phyloP scores from a whole-genome alignment of 2,113 vertebrate species.

The Shinisaurus crocodilurus region DNA sequence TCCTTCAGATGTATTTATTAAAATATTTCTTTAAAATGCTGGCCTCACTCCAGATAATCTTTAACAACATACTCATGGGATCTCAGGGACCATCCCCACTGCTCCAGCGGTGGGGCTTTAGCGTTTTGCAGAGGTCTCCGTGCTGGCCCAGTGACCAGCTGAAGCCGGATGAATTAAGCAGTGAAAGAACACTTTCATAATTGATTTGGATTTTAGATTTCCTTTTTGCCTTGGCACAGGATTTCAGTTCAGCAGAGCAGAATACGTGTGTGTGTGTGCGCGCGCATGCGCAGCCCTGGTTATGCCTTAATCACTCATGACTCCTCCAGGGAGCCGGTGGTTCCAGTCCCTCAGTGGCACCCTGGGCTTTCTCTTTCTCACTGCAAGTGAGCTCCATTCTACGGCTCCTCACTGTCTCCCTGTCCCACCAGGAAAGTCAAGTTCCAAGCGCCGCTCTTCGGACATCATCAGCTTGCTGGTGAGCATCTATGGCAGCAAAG shows the following conservation, averaged over 20 bases:
- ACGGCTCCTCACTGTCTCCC: background rate
- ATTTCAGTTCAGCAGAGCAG: background rate
- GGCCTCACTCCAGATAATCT: background rate
- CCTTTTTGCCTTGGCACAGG: background rate
- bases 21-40: background rate
- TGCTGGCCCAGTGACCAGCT: background rate
- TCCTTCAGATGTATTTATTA: no score
- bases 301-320: background rate
- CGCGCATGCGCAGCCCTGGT: background rate
- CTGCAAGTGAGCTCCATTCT: background rate
- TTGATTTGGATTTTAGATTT: background rate
- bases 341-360: no score
- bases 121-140: background rate
- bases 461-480: constrained; percentile 99
- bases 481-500: constrained; percentile 98
- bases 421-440: constrained; percentile 84
- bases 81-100: no score
- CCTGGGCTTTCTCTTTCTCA: no score
- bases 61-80: no score
- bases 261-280: background rate
- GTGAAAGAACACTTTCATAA: background rate
- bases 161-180: no score
- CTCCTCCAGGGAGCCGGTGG: background rate
- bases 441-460: constrained; percentile 91
- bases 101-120: background rate